Conservation (phyloP, 1,140 invertebrate genomes). For the Notospermus geniculatus region DNA sequence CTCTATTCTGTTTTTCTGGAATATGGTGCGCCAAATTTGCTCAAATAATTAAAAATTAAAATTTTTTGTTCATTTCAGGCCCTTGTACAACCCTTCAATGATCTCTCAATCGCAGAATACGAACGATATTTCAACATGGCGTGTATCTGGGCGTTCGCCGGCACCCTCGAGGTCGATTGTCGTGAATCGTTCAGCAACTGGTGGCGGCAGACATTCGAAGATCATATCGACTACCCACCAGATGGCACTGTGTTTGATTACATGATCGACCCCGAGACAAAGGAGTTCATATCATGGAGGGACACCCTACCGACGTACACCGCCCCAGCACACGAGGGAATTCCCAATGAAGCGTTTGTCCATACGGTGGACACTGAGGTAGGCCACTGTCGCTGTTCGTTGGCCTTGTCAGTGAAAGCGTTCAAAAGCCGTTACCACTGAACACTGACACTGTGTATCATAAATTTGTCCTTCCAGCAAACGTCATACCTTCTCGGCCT, state of each 20-base stretch:
- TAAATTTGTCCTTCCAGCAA: slow-evolving; percentile 33
- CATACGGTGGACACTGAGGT: slow-evolving; percentile 52
- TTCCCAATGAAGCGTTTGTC: slow-evolving; percentile 52
- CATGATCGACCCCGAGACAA: slow-evolving; percentile 48
- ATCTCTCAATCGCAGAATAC: slow-evolving; percentile 47
- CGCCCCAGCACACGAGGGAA: slow-evolving; percentile 44
- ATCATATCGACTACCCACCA: slow-evolving; percentile 43
- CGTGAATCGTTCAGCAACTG: slow-evolving; percentile 47
- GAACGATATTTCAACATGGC: slow-evolving; percentile 53
- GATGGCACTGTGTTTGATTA: slow-evolving; percentile 53
- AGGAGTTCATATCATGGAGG: slow-evolving; percentile 48
- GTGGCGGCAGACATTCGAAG: slow-evolving; percentile 49
- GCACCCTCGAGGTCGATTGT: slow-evolving; percentile 40
- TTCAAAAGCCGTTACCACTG: too few relatives aligned
- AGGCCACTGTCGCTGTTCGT: too few relatives aligned
- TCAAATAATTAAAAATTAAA: too few relatives aligned
- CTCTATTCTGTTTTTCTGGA: too few relatives aligned
- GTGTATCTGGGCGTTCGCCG: slow-evolving; percentile 51
- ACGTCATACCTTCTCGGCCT: slow-evolving; percentile 40
- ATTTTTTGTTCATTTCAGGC: slow-evolving; percentile 29
- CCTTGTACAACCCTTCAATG: slow-evolving; percentile 34
- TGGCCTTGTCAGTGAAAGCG: too few relatives aligned
- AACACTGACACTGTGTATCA: too few relatives aligned
- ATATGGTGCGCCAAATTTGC: too few relatives aligned
- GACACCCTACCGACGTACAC: slow-evolving; percentile 50